Conservation (phyloP, 23 tunicate genomes). For the Corella eumyota region DNA sequence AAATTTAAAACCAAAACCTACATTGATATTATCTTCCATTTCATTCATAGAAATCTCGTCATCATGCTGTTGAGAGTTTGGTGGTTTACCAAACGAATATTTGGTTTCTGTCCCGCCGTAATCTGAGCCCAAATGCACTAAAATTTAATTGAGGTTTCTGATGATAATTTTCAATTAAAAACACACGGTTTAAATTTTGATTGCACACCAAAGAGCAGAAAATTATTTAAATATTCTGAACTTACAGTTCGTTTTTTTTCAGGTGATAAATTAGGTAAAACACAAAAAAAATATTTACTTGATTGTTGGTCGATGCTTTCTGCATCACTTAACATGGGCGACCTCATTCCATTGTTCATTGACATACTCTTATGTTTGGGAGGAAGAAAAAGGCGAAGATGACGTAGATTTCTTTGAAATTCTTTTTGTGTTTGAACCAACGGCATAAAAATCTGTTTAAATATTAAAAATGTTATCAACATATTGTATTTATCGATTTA, state of each 20-base stretch:
- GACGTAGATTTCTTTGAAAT: constrained; percentile 7
- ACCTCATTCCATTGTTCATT: constrained; percentile 16
- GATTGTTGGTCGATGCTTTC: constrained; percentile 45
- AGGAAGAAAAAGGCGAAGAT: constrained; percentile 20
- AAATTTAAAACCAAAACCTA: too few species aligned
- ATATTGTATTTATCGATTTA: too few species aligned
- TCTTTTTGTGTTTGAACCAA: constrained; percentile 23
- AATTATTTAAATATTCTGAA: too few species aligned
- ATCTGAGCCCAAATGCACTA: too few species aligned
- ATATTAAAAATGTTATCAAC: too few species aligned
- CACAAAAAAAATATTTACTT: too few species aligned
- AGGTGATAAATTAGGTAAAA: too few species aligned
- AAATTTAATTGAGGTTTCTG: not conserved
- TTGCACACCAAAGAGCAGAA: too few species aligned
- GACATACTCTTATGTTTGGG: constrained; percentile 1
- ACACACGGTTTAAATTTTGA: not conserved
- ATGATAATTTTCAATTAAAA: not conserved
- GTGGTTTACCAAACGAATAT: constrained; percentile 22
- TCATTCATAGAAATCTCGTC: constrained; percentile 14
- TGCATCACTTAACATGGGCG: constrained; percentile 75
- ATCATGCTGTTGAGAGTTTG: constrained; percentile 1
- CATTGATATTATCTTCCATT: not conserved
- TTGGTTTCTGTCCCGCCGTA: constrained; percentile 23
- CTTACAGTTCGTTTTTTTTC: too few species aligned
- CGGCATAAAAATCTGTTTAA: constrained; percentile 13